Evolutionary conservation across 2,113 vertebrate genomes (phyloP).

Genomic region (Colius striatus): DNA sequence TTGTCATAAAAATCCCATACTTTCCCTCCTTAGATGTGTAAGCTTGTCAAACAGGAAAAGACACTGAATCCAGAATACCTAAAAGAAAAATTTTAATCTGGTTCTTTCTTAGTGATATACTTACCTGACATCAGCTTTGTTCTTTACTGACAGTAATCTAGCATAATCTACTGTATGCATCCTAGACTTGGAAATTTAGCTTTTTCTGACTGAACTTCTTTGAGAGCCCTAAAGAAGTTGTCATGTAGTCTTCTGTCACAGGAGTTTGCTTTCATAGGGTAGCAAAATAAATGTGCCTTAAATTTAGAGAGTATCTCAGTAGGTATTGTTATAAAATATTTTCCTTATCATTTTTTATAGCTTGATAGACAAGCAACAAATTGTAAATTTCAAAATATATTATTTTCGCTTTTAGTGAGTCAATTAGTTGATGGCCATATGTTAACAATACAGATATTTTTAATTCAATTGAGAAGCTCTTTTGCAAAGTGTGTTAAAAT

Average conservation of each 20-base stretch:
- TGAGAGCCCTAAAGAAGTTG: neutral
- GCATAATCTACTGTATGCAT: neutral
- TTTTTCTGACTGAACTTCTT: neutral
- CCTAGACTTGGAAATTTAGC: neutral
- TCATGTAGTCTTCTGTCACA: neutral
- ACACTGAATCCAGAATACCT: neutral
- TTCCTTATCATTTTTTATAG: too few species aligned
- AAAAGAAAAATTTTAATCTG: neutral
- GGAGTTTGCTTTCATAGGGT: neutral
- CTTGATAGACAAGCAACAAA: too few species aligned
- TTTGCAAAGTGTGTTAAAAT: too few species aligned
- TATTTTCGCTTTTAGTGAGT: too few species aligned
- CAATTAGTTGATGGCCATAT: too few species aligned
- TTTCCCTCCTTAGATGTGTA: slow-evolving; percentile 6
- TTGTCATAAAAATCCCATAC: slow-evolving; percentile 21
- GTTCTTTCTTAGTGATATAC: neutral
- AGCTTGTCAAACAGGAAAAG: slow-evolving; percentile 3
- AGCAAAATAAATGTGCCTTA: neutral
- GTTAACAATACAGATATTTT: too few species aligned
- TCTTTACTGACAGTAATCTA: slow-evolving; percentile 11
- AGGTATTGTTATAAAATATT: too few species aligned
- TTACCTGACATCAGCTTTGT: neutral
- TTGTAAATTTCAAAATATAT: too few species aligned
- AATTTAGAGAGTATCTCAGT: too few species aligned
- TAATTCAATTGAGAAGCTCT: too few species aligned